Base-by-base conservation (phyloP, 2,888 invertebrate species). In the Torymus texanus region DNA sequence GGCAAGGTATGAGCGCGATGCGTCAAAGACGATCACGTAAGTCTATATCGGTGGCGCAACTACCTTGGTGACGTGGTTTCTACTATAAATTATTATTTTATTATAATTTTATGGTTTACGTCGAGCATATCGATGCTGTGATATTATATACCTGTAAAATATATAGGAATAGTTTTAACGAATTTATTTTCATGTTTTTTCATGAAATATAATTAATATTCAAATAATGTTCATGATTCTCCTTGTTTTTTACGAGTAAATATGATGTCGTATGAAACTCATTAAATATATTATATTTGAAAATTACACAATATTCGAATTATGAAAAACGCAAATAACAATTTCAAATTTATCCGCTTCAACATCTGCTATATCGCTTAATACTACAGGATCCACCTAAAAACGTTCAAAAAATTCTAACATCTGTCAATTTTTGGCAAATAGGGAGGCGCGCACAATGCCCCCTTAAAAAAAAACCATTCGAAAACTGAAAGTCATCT, bases 371-470 rank as follows among this genome's bases (percentile, higher is more conserved):
- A 50, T 13, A 41, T 41, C 14, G 13, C 41, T 59, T 13, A 24
- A 5, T 12, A 16, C 12, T 12, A 16, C 12, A 16, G 5, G 55
- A 41, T 58, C 21, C n/a, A 10, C 56, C 56, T 10, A 67, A 18
- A 62, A 55, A 29, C 8, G n/a, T 2, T 66, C 16, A 61, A 73
- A 56, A 67, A 62, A 13, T 13, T 18, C 10, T 3, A 50, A 61
- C 70, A 79, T 59, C 53, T 75, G 70, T 70, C 61, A 41, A 53
- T n/a, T 71, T 79, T 58, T 71, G 61, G 66, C 41, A 71, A 79
- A 79, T 79, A 51, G 14, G 65, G 59, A 75, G 68, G 74, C 68
- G 62, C 62, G 58, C 12, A 41, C 41, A 41, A 41, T 41, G 10
- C 41, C 41, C 41, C 1, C 8, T 8, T 29, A 41, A 41, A 41